phyloP scores from a whole-genome alignment of 2,113 vertebrate genomes.

The Tragulus kanchil region DNA sequence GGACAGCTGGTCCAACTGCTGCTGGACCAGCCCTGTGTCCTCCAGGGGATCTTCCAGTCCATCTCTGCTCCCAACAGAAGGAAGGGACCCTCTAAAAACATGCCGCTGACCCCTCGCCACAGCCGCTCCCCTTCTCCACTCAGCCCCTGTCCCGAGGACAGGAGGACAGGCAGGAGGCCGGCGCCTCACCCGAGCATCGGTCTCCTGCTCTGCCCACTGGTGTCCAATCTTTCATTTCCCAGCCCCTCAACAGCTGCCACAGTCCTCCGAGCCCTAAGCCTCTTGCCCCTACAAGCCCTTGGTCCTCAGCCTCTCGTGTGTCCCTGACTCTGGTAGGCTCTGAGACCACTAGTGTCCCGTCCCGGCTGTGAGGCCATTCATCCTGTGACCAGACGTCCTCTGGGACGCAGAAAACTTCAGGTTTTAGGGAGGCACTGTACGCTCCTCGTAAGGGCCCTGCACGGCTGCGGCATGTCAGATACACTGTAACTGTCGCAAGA shows the following conservation, averaged over 20 bases:
- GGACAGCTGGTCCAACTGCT: conserved; percentile 98
- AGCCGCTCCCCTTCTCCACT: neutral
- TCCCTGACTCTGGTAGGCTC: neutral
- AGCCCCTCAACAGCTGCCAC: neutral
- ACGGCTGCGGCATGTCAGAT: neutral
- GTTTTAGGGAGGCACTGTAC: neutral
- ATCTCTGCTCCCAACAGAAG: conserved; percentile 88
- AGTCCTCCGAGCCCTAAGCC: neutral
- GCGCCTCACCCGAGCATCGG: neutral
- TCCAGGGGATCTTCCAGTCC: conserved; percentile 97
- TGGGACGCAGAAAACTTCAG: conserved; percentile 39
- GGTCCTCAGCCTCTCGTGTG: neutral
- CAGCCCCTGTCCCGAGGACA: neutral
- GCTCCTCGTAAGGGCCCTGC: neutral
- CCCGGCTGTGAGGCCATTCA: neutral
- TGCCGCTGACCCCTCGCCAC: neutral
- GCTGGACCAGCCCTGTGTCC: conserved; percentile 97
- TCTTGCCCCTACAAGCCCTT: neutral
- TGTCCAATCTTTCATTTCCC: neutral
- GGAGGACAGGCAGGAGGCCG: neutral
- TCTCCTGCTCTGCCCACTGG: neutral
- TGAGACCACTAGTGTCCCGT: neutral
- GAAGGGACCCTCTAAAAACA: neutral
- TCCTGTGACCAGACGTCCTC: neutral
- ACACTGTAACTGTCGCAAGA: conserved; percentile 1